phyloP scores from a whole-genome alignment of 1,140 invertebrate genomes.

The Cecropterus lyciades region DNA sequence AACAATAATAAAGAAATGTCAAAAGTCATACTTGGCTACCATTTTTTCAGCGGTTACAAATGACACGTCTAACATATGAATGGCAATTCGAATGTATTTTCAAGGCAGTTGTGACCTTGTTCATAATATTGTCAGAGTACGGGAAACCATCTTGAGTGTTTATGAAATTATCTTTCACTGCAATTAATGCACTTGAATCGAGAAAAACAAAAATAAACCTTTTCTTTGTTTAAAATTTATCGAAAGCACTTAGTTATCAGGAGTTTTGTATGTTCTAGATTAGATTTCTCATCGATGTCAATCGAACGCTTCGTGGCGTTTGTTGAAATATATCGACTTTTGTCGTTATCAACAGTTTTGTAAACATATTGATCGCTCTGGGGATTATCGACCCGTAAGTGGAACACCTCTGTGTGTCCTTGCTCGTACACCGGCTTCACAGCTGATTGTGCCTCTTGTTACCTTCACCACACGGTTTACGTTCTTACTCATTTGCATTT shows the following conservation, averaged over 20 bases:
- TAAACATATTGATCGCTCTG: conserved; percentile 23
- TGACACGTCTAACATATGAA: no score
- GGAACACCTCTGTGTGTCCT: conserved; percentile 50
- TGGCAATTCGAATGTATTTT: no score
- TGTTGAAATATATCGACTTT: conserved; percentile 7
- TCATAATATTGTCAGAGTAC: no score
- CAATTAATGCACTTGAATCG: background rate
- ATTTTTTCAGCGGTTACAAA: no score
- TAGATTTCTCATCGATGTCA: conserved; percentile 21
- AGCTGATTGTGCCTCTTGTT: conserved; percentile 31
- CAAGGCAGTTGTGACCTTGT: no score
- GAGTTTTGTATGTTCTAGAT: conserved; percentile 30
- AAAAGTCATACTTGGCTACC: no score
- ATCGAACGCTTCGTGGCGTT: conserved; percentile 7
- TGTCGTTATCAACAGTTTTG: conserved; percentile 24
- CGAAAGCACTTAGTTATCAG: conserved; percentile 27
- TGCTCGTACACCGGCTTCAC: conserved; percentile 38
- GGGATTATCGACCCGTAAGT: conserved; percentile 58
- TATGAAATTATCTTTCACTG: no score
- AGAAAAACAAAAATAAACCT: conserved; percentile 14
- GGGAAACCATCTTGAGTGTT: background rate
- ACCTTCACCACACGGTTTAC: background rate
- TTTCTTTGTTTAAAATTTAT: background rate
- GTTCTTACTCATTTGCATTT: conserved; percentile 17
- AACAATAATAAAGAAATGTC: no score